phyloP scores from a whole-genome alignment of 2,113 vertebrate genomes.

The Pogonocichla stellata region DNA sequence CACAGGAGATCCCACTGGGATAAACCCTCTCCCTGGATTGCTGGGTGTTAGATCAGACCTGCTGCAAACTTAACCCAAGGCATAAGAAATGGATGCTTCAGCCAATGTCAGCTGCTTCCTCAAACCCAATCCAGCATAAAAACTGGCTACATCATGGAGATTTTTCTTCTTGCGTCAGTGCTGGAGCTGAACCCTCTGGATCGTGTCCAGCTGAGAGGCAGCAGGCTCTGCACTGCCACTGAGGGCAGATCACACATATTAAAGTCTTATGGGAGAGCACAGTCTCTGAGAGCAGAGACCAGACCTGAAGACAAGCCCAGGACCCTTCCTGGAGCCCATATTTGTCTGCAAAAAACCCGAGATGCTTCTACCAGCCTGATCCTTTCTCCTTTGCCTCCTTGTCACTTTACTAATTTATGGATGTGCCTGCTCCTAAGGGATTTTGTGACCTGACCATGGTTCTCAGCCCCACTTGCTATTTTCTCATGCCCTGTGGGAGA shows the following conservation, averaged over 20 bases:
- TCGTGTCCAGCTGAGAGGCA: not conserved
- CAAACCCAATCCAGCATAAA: slow-evolving; percentile 17
- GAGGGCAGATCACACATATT: not conserved
- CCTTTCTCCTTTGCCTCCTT: not conserved
- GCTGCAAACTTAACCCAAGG: not conserved
- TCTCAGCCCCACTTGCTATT: not conserved
- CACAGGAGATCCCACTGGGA: not conserved
- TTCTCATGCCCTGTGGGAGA: not conserved
- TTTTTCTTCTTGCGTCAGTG: not conserved
- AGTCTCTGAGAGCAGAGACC: not conserved
- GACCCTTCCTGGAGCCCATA: not conserved
- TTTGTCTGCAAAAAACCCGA: not conserved
- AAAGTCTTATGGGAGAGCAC: not conserved
- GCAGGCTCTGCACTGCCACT: not conserved
- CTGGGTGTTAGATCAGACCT: not conserved
- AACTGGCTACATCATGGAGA: not conserved
- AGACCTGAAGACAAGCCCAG: not conserved
- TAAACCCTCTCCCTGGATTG: not conserved
- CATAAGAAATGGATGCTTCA: not conserved
- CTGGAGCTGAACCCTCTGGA: slow-evolving; percentile 29
- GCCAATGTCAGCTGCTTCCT: slow-evolving; percentile 25
- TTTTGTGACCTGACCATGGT: not conserved
- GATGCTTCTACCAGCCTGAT: not conserved
- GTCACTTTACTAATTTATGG: not conserved
- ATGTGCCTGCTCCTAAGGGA: not conserved